Evolutionary conservation across 35 echinoderm and acorn worm species (phyloP).

Genomic region (Holothuria glaberrima): DNA sequence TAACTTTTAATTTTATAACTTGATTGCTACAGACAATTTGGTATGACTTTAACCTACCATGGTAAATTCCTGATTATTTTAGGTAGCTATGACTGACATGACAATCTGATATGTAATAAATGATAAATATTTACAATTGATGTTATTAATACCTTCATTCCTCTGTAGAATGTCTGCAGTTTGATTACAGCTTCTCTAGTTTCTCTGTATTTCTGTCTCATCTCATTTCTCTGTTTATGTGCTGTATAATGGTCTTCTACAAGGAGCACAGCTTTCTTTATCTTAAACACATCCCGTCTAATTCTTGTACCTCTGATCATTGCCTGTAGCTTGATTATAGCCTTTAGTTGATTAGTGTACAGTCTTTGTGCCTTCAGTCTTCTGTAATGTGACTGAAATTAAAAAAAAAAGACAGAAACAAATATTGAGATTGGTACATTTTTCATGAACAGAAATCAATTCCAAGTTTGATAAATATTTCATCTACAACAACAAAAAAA

Average conservation of each 20-base stretch:
- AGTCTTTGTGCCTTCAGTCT: background rate
- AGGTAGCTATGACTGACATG: too few species aligned
- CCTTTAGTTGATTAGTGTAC: background rate
- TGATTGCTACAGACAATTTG: too few species aligned
- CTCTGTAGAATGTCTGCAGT: conserved; percentile 70
- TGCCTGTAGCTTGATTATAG: background rate
- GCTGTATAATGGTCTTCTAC: conserved; percentile 51
- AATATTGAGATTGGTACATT: too few species aligned
- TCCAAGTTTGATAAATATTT: background rate
- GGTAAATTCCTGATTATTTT: too few species aligned
- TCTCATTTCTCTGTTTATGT: background rate
- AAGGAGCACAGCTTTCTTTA: background rate
- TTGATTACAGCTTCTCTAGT: conserved; percentile 51
- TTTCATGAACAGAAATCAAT: background rate
- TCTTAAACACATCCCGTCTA: background rate
- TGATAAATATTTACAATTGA: too few species aligned
- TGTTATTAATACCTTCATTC: conserved; percentile 48
- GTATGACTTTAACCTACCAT: too few species aligned
- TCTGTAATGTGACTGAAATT: background rate
- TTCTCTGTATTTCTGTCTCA: conserved; percentile 14
- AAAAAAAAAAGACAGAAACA: too few species aligned
- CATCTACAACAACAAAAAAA: too few species aligned
- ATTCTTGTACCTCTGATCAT: background rate
- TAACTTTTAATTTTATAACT: too few species aligned
- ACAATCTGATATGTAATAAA: too few species aligned